These are phyloP conservation scores for Spilosoma lubricipeda DNA, from an alignment of 2,888 invertebrate genomes.

Conservation along the genomic window DNA sequence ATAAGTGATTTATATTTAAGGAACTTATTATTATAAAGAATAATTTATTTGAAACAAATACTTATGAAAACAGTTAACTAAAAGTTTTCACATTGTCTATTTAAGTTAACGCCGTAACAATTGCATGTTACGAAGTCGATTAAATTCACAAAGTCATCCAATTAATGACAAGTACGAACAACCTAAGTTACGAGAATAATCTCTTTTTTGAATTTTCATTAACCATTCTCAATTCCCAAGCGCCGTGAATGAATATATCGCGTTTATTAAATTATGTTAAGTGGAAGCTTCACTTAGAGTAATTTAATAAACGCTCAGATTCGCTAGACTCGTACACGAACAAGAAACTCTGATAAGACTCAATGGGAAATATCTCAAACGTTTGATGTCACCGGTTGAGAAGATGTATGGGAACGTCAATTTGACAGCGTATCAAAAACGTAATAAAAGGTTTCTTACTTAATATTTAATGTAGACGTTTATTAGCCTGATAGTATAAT, in stretches of 20 bases:
- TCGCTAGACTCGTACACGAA: conserved; percentile 13
- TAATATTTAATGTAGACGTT: neutral
- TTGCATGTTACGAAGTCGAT: neutral
- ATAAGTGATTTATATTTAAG: no score
- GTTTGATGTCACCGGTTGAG: neutral
- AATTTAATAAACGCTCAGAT: conserved; percentile 21
- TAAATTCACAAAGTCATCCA: neutral
- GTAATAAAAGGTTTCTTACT: neutral
- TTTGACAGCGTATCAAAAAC: neutral
- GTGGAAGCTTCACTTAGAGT: conserved; percentile 21
- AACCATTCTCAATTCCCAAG: conserved; percentile 13
- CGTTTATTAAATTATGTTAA: conserved; percentile 26
- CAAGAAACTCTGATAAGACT: conserved; percentile 2
- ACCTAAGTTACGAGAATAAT: conserved; percentile 21
- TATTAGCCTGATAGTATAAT: no score
- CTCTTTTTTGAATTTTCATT: conserved; percentile 24
- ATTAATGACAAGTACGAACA: neutral
- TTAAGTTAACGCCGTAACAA: neutral
- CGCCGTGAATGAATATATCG: conserved; percentile 19
- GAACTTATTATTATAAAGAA: no score
- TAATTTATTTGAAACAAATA: no score
- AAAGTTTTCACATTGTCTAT: neutral
- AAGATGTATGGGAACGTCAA: neutral
- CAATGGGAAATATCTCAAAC: neutral
- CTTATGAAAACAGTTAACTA: no score